These are phyloP conservation scores for Amphimallon solstitiale DNA, from an alignment of 2,888 invertebrate species.

Conservation along the genomic window DNA sequence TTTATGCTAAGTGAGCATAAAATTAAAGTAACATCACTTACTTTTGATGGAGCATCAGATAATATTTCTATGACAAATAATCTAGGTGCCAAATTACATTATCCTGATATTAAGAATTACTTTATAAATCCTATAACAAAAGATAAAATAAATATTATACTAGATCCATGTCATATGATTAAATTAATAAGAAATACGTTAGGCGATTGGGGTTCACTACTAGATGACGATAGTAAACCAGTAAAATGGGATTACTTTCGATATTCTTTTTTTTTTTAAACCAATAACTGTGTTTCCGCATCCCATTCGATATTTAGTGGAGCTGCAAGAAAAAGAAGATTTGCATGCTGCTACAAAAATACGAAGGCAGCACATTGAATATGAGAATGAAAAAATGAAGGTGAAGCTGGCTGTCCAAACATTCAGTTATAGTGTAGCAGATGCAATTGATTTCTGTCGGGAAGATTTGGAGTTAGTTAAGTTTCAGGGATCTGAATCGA, in stretches of 20 bases:
- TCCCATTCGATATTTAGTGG: slow-evolving; percentile 43
- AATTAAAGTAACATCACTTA: slow-evolving; percentile 43
- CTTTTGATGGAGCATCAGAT: slow-evolving; percentile 47
- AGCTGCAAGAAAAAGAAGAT: slow-evolving; percentile 46
- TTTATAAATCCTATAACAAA: slow-evolving; percentile 46
- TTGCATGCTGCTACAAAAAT: slow-evolving; percentile 47
- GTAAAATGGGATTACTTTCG: slow-evolving; percentile 46
- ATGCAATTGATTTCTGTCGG: slow-evolving; percentile 42
- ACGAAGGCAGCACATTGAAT: slow-evolving; percentile 39
- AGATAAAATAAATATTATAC: slow-evolving; percentile 42
- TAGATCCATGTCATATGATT: slow-evolving; percentile 49
- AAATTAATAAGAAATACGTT: slow-evolving; percentile 47
- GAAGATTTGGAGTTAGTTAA: slow-evolving; percentile 26
- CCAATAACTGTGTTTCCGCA: too few relatives aligned
- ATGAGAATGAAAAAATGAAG: slow-evolving; percentile 47
- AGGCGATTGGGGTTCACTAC: slow-evolving; percentile 36
- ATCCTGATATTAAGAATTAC: slow-evolving; percentile 31
- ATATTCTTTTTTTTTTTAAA: too few relatives aligned
- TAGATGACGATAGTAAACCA: slow-evolving; percentile 33
- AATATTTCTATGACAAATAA: slow-evolving; percentile 41
- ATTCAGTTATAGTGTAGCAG: slow-evolving; percentile 46
- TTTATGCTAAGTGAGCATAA: slow-evolving; percentile 44
- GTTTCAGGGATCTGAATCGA: slow-evolving; percentile 41
- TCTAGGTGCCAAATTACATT: slow-evolving; percentile 32
- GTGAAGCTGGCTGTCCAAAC: slow-evolving; percentile 48